These are phyloP conservation scores for Eustalomyia histrio DNA, from an alignment of 2,888 invertebrate species.

Conservation along the genomic window DNA sequence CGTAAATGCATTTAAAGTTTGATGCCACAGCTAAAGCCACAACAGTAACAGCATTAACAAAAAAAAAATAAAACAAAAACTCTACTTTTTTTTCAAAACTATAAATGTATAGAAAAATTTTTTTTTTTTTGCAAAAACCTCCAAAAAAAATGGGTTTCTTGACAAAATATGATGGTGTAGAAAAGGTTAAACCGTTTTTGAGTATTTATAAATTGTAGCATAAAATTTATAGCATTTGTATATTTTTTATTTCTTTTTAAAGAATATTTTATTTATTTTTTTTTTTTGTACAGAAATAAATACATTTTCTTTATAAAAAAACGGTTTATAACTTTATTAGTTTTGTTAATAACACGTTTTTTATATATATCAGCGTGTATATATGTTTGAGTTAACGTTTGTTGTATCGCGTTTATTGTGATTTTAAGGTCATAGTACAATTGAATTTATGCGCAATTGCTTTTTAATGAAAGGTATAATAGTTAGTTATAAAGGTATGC, in stretches of 20 bases:
- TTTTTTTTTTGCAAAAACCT: conserved; percentile 24
- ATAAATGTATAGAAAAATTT: conserved; percentile 33
- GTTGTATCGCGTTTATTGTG: conserved; percentile 28
- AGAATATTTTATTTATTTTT: conserved; percentile 41
- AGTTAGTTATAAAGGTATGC: not conserved
- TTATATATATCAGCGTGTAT: conserved; percentile 6
- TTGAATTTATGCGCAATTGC: conserved; percentile 62
- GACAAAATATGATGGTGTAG: conserved; percentile 67
- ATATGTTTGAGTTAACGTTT: conserved; percentile 31
- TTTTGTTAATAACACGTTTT: conserved; percentile 70
- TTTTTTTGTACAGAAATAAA: not conserved
- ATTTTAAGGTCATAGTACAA: conserved; percentile 60
- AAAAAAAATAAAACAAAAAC: conserved; percentile 58
- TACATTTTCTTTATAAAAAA: conserved; percentile 60
- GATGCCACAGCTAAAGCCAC: conserved; percentile 60
- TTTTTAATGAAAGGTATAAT: conserved; percentile 54
- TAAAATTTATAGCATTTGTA: conserved; percentile 65
- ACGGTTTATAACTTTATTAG: conserved; percentile 76
- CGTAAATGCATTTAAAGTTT: conserved; percentile 72
- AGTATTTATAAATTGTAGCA: conserved; percentile 77
- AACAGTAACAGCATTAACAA: conserved; percentile 44
- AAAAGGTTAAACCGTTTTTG: conserved; percentile 74
- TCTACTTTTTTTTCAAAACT: conserved; percentile 49
- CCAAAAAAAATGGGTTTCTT: conserved; percentile 42
- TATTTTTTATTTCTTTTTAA: conserved; percentile 66